A percentile compares a stretch with the other conserved stretches of the same genome.
These are phyloP conservation scores for Notodonta dromedarius DNA, from an alignment of 2,888 invertebrate genomes.

Conservation along the genomic window DNA sequence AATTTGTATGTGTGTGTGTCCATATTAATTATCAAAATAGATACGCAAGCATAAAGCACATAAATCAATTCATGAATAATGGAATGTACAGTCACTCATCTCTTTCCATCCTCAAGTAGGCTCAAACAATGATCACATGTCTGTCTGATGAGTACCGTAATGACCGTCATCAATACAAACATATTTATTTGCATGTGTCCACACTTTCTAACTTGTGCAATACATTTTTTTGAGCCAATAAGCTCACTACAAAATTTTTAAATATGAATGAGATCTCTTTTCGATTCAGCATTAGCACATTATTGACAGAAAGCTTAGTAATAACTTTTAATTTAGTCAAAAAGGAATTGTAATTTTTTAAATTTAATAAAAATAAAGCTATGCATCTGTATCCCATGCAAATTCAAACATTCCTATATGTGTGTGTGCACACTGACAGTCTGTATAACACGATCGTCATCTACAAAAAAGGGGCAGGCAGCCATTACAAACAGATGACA, in stretches of 20 bases:
- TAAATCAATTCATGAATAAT: no score
- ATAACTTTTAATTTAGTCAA: constrained; percentile 21
- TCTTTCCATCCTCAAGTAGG: no score
- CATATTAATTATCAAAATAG: no score
- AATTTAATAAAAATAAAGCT: constrained; percentile 16
- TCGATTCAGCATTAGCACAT: not conserved
- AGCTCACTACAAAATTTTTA: constrained; percentile 9
- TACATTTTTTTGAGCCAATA: constrained; percentile 14
- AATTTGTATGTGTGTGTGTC: not conserved
- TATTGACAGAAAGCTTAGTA: constrained; percentile 8
- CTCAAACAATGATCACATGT: no score
- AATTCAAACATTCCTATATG: not conserved
- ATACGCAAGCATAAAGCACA: no score
- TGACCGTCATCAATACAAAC: no score
- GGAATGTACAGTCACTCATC: no score
- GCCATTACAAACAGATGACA: no score
- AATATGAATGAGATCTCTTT: not conserved
- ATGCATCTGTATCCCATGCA: constrained; percentile 3
- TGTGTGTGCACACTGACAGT: not conserved
- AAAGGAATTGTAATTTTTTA: constrained; percentile 14
- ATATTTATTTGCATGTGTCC: no score
- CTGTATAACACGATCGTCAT: no score
- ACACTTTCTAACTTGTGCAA: constrained; percentile 1
- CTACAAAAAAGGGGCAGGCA: no score
- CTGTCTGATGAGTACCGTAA: no score